These are phyloP conservation scores for Labeo catla DNA, from an alignment of 2,113 vertebrate genomes.

Conservation along the genomic window DNA sequence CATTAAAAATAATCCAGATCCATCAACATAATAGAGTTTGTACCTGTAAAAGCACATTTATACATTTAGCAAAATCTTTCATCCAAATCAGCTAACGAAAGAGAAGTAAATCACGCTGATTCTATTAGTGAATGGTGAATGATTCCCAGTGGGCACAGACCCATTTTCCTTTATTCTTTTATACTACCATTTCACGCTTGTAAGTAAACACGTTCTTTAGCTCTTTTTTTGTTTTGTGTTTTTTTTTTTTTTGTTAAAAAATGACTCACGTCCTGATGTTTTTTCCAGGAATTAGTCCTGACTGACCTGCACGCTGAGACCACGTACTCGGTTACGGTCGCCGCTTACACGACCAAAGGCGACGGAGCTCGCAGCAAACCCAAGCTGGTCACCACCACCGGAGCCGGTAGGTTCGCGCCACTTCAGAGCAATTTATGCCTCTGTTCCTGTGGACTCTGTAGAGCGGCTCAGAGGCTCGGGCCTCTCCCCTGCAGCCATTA, in stretches of 20 bases:
- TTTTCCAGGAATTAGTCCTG: conserved; percentile 93
- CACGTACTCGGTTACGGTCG: conserved; percentile 94
- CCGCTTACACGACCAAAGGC: conserved; percentile 98
- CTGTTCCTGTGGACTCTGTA: conserved; percentile 12
- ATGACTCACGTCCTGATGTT: neutral
- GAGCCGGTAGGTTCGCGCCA: conserved; percentile 84
- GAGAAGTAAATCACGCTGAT: neutral
- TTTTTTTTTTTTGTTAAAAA: neutral
- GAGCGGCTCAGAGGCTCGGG: conserved; percentile 7
- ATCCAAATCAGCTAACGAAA: too few species aligned
- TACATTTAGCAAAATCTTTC: neutral
- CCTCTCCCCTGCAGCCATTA: conserved; percentile 45
- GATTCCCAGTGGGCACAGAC: neutral
- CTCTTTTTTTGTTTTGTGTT: too few species aligned
- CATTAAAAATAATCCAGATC: neutral
- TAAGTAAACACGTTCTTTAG: neutral
- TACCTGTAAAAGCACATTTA: neutral
- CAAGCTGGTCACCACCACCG: conserved; percentile 91
- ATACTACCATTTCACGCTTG: neutral
- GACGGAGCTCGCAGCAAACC: conserved; percentile 98
- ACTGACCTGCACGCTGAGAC: conserved; percentile 93
- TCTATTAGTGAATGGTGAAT: neutral
- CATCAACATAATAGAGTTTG: neutral
- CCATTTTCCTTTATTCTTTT: neutral
- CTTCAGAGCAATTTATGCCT: neutral